Evolutionary conservation across 2,888 invertebrate genomes (phyloP).

Genomic region (Palloptera scutellata): DNA sequence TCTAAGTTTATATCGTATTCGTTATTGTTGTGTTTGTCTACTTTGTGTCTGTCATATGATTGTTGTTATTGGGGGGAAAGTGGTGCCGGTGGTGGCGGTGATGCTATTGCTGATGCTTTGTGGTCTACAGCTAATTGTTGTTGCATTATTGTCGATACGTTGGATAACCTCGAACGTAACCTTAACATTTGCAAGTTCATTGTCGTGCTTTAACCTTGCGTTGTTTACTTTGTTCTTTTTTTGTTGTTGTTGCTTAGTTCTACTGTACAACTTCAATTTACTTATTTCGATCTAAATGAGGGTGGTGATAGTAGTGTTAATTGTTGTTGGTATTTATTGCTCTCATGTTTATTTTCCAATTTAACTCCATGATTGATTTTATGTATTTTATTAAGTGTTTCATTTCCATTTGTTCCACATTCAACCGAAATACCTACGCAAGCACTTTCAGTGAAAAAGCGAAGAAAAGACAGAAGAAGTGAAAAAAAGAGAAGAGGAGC

Average conservation of each 20-base stretch:
- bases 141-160: background rate
- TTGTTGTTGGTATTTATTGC: background rate
- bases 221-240: background rate
- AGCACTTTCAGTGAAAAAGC: too few relatives aligned
- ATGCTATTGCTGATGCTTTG: background rate
- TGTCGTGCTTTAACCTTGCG: slow-evolving; percentile 26
- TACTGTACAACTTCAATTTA: background rate
- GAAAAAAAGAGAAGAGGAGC: too few relatives aligned
- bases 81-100: too few relatives aligned
- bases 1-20: too few relatives aligned
- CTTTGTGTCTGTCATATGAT: too few relatives aligned
- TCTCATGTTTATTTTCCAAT: background rate
- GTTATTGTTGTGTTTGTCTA: too few relatives aligned
- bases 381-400: background rate
- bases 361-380: background rate
- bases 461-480: too few relatives aligned
- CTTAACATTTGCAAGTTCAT: slow-evolving; percentile 28
- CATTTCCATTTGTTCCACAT: background rate
- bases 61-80: too few relatives aligned
- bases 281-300: too few relatives aligned
- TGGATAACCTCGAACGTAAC: slow-evolving; percentile 26
- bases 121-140: background rate
- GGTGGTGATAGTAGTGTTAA: too few relatives aligned
- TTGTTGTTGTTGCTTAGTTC: background rate
- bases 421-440: too few relatives aligned